A percentile compares a stretch with the other conserved stretches of the same genome.
phyloP scores from a whole-genome alignment of 2,113 vertebrate genomes.

The Trinectes maculatus region DNA sequence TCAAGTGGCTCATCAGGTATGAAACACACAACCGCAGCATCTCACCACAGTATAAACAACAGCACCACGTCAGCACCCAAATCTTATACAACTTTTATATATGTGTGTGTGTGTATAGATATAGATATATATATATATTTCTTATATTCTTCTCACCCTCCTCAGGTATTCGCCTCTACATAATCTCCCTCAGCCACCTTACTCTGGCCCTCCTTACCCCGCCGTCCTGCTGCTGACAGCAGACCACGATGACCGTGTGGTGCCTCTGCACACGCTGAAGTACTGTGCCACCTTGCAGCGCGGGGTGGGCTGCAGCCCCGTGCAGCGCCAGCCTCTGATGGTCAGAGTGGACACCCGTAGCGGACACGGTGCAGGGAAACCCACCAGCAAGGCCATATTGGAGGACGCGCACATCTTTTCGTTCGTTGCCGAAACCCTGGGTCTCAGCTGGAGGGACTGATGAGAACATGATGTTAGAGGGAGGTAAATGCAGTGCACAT shows the following conservation, averaged over 20 bases:
- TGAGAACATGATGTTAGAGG: not conserved
- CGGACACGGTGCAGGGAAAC: slow-evolving; percentile 83
- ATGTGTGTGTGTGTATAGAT: too few relatives aligned
- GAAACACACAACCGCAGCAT: slow-evolving; percentile 1
- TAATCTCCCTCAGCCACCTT: slow-evolving; percentile 68
- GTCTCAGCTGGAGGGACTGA: slow-evolving; percentile 78
- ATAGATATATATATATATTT: too few relatives aligned
- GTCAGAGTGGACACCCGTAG: slow-evolving; percentile 81
- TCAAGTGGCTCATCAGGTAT: slow-evolving; percentile 87
- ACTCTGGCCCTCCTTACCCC: slow-evolving; percentile 62
- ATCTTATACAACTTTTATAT: too few relatives aligned
- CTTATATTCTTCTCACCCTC: not conserved
- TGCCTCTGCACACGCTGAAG: slow-evolving; percentile 84
- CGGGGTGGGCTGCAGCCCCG: slow-evolving; percentile 57
- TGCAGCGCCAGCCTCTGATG: slow-evolving; percentile 77
- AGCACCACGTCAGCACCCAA: too few relatives aligned
- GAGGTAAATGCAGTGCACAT: too few relatives aligned
- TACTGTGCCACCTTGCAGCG: slow-evolving; percentile 78
- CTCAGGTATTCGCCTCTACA: slow-evolving; percentile 83
- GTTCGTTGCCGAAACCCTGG: slow-evolving; percentile 79
- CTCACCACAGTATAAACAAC: too few relatives aligned
- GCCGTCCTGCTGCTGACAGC: slow-evolving; percentile 81
- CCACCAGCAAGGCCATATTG: slow-evolving; percentile 82
- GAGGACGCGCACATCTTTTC: slow-evolving; percentile 80
- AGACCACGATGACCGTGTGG: slow-evolving; percentile 83